Percentiles rank a stretch among this genome's conserved stretches.
Evolutionary conservation across 2,888 invertebrate species (phyloP).

Genomic region (Pseudanteris insignis): DNA sequence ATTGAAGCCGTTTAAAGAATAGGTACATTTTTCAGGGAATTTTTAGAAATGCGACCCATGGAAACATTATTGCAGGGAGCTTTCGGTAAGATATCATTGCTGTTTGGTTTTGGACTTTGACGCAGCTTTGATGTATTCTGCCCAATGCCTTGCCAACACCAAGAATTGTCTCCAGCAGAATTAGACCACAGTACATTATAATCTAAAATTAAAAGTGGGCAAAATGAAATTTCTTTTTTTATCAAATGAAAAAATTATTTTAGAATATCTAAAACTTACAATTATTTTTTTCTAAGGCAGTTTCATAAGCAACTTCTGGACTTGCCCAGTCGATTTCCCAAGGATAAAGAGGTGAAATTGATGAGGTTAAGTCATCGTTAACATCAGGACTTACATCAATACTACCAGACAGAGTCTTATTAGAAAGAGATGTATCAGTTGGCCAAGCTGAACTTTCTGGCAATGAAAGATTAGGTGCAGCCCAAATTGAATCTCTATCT

Average conservation of each 20-base stretch:
- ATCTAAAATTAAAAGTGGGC: too few relatives aligned
- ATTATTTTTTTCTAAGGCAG: conserved; percentile 52
- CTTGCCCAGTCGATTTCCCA: conserved; percentile 63
- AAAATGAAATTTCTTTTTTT: too few relatives aligned
- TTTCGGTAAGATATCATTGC: conserved; percentile 74
- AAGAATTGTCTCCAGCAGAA: conserved; percentile 62
- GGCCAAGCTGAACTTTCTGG: conserved; percentile 64
- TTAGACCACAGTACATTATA: conserved; percentile 62
- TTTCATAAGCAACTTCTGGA: conserved; percentile 59
- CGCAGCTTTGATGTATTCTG: conserved; percentile 71
- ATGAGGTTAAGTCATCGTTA: conserved; percentile 50
- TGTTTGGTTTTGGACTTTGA: conserved; percentile 70
- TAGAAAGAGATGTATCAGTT: conserved; percentile 50
- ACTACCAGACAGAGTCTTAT: conserved; percentile 11
- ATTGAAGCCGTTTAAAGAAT: too few relatives aligned
- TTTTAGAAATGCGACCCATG: conserved; percentile 46
- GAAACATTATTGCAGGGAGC: conserved; percentile 64
- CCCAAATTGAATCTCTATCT: conserved; percentile 63
- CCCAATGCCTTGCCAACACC: conserved; percentile 64
- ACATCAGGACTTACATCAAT: conserved; percentile 28
- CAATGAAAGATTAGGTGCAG: conserved; percentile 63
- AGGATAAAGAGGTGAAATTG: conserved; percentile 57
- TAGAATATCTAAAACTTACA: too few relatives aligned
- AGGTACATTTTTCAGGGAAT: too few relatives aligned
- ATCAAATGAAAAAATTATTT: too few relatives aligned